A percentile compares a stretch with the other conserved stretches of the same genome.
Evolutionary conservation across 2,888 invertebrate species (phyloP).

Genomic region (Steromphala cineraria): DNA sequence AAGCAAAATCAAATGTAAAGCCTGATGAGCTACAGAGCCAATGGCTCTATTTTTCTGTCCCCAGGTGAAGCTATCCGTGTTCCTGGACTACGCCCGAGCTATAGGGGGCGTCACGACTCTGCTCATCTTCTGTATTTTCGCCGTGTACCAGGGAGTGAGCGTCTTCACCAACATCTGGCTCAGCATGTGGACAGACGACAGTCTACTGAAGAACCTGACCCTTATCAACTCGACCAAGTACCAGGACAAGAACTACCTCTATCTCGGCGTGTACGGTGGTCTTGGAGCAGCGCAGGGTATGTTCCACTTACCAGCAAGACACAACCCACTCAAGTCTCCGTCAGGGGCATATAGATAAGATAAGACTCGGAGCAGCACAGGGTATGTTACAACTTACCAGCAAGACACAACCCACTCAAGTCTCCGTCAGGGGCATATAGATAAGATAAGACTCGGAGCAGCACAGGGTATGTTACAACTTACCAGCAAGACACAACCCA

Average conservation of each 20-base stretch:
- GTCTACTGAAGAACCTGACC: slow-evolving; percentile 58
- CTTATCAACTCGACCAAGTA: slow-evolving; percentile 57
- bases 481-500: too few relatives aligned
- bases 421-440: too few relatives aligned
- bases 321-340: too few relatives aligned
- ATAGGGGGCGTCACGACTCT: slow-evolving; percentile 85
- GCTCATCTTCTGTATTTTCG: slow-evolving; percentile 81
- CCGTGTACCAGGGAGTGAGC: slow-evolving; percentile 63
- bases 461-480: too few relatives aligned
- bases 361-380: too few relatives aligned
- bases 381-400: too few relatives aligned
- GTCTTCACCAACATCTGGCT: slow-evolving; percentile 72
- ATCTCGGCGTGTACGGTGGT: slow-evolving; percentile 77
- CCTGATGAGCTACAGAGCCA: too few relatives aligned
- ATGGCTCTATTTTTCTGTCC: slow-evolving; percentile 27
- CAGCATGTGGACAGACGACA: slow-evolving; percentile 73
- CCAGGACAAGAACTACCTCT: slow-evolving; percentile 60
- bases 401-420: too few relatives aligned
- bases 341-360: too few relatives aligned
- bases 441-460: too few relatives aligned
- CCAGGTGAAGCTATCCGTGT: slow-evolving; percentile 88
- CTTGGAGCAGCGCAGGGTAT: slow-evolving; percentile 70
- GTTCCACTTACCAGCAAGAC: too few relatives aligned
- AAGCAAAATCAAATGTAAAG: too few relatives aligned
- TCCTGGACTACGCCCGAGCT: slow-evolving; percentile 91